Percentiles rank a stretch among this genome's conserved stretches.
These are phyloP conservation scores for Pyralis farinalis DNA, from an alignment of 2,888 invertebrate genomes.

Conservation along the genomic window DNA sequence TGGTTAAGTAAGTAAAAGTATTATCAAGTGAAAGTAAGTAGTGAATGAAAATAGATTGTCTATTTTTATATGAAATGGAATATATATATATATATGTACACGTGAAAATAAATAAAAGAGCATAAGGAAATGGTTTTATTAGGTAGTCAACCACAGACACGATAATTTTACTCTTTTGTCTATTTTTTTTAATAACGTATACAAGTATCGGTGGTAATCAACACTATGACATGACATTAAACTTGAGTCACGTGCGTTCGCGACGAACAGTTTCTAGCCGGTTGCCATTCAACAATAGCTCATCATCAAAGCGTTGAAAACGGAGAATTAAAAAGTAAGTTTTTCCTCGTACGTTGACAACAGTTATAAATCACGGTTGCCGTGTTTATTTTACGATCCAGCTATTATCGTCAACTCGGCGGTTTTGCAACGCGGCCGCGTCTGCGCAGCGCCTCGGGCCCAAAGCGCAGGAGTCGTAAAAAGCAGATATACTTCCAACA, in stretches of 20 bases:
- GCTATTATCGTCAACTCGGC: constrained; percentile 71
- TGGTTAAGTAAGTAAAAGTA: no score
- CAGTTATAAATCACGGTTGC: constrained; percentile 65
- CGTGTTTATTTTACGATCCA: constrained; percentile 73
- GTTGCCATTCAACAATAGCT: constrained; percentile 52
- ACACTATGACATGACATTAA: constrained; percentile 8
- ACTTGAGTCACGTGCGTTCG: constrained; percentile 21
- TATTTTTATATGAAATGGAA: no score
- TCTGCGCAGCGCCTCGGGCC: constrained; percentile 33
- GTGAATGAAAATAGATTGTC: no score
- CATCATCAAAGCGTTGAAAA: constrained; percentile 63
- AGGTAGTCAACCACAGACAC: no score
- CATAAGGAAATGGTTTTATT: no score
- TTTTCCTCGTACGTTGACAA: constrained; percentile 66
- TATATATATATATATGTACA: no score
- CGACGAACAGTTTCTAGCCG: constrained; percentile 28
- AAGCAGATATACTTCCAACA: constrained; percentile 62
- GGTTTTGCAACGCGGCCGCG: constrained; percentile 68
- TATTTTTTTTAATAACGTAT: no score
- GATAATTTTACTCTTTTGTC: no score
- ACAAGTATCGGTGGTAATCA: constrained; percentile 3
- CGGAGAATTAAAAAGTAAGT: constrained; percentile 59
- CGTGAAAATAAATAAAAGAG: no score
- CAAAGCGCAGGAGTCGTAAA: constrained; percentile 61
- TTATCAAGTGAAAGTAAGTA: no score